These are phyloP conservation scores for Agrotis clavis DNA, from an alignment of 2,888 invertebrate species.

Conservation along the genomic window DNA sequence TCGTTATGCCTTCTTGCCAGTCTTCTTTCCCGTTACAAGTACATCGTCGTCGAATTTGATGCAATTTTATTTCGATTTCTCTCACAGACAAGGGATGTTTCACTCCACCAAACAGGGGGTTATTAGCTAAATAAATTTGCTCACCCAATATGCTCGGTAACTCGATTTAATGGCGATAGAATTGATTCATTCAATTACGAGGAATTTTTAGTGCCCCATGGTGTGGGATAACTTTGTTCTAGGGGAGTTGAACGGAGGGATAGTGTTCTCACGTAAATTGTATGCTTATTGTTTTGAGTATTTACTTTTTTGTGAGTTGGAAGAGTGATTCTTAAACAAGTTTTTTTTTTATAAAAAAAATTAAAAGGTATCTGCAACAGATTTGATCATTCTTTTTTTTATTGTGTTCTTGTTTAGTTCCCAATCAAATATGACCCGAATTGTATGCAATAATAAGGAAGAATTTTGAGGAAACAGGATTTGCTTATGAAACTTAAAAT, in stretches of 20 bases:
- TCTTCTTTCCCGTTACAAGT: too few relatives aligned
- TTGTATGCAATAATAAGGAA: too few relatives aligned
- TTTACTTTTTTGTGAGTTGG: slow-evolving; percentile 57
- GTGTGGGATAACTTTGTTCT: slow-evolving; percentile 89
- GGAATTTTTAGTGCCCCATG: slow-evolving; percentile 90
- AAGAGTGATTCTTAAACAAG: neutral
- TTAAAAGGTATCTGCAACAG: too few relatives aligned
- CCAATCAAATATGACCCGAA: too few relatives aligned
- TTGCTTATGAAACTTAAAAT: too few relatives aligned
- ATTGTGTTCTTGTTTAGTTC: too few relatives aligned
- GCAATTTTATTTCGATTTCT: slow-evolving; percentile 23
- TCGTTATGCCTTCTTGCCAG: neutral
- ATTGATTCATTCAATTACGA: slow-evolving; percentile 91
- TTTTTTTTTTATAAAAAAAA: neutral
- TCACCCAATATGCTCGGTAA: slow-evolving; percentile 91
- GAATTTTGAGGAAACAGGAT: too few relatives aligned
- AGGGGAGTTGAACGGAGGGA: slow-evolving; percentile 81
- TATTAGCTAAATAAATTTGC: slow-evolving; percentile 91
- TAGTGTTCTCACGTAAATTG: slow-evolving; percentile 87
- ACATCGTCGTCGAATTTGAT: slow-evolving; percentile 25
- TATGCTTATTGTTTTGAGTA: slow-evolving; percentile 80
- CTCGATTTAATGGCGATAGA: slow-evolving; percentile 91
- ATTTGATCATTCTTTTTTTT: too few relatives aligned
- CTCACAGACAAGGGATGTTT: slow-evolving; percentile 78
- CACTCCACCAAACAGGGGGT: slow-evolving; percentile 79